Evolutionary conservation across 1,140 invertebrate genomes (phyloP), one percentile per base, ranked within the genome.

Genomic region (Microplitis mediator): DNA sequence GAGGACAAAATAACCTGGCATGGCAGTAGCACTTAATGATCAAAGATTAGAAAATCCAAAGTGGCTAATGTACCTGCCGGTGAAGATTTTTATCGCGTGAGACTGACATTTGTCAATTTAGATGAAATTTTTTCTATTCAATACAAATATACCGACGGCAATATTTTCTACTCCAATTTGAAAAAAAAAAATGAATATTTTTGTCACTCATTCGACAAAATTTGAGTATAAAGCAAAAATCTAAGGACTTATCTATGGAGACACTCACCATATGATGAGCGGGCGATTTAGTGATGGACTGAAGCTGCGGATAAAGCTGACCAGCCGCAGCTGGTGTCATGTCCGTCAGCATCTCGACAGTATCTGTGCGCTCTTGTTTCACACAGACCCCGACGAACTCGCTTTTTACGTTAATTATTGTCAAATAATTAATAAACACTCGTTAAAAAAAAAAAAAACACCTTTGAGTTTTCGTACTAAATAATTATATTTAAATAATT

Each of bases 321-420:
- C 85, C 85, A 81, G 86, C 86, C 76, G 86, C 86, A 66, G 85
- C 85, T 78, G 86, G 86, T 51, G 85, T 87, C 86, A 87, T 87
- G 77, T 87, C 86, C 74, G 86, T 87, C 79, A 87, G 76, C 86
- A 86, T 87, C 78, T 80, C 78, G 77, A 72, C 34, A 69, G 64
- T 66, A 61, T 72, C 70, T 62, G 71, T 72, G 71, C 66, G 74
- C 71, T 61, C 58, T 45, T 45, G 39, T 11, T 45, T 45, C 39
- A 45, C 39, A 45, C 39, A 45, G 39, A 45, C 39, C 39, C 11
- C 39, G 39, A 45, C 6, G 39, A 45, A 45, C 39, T 45, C 39
- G 39, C 39, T 45, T 45, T 45, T 45, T 45, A 45, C 31, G 16
- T 52, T 61, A 70, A 60, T 56, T 32, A 14, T n/a, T 54, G 54